phyloP scores from a whole-genome alignment of 2,113 vertebrate species.

The Rafetus swinhoei region DNA sequence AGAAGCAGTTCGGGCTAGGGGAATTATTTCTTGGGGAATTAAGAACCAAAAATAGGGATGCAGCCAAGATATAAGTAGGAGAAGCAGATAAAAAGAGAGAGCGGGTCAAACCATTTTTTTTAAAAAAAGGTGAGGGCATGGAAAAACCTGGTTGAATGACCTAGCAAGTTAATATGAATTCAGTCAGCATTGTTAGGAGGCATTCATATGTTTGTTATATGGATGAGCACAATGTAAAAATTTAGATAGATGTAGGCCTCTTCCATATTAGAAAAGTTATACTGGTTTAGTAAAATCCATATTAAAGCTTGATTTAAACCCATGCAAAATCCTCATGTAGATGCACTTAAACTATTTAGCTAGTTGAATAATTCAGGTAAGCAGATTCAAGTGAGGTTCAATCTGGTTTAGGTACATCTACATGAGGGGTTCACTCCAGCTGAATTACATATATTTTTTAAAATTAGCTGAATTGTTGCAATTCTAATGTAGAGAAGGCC shows the following conservation, averaged over 20 bases:
- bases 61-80: slow-evolving; percentile 29
- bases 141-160: slow-evolving; percentile 20
- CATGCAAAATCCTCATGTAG: background rate
- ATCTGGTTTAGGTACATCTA: background rate
- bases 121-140: background rate
- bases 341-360: background rate
- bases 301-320: background rate
- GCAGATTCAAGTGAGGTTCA: background rate
- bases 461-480: background rate
- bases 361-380: background rate
- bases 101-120: background rate
- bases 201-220: background rate
- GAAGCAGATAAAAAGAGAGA: slow-evolving; percentile 18
- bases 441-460: background rate
- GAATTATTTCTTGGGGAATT: slow-evolving; percentile 51
- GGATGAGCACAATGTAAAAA: background rate
- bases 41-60: background rate
- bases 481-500: background rate
- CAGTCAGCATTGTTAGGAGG: background rate
- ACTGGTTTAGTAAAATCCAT: background rate
- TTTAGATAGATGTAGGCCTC: background rate
- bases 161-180: slow-evolving; percentile 3
- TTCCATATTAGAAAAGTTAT: background rate
- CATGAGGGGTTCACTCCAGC: background rate
- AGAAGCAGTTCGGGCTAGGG: slow-evolving; percentile 34